Conservation (phyloP, 2,888 invertebrate species). For the Xylota sylvarum region DNA sequence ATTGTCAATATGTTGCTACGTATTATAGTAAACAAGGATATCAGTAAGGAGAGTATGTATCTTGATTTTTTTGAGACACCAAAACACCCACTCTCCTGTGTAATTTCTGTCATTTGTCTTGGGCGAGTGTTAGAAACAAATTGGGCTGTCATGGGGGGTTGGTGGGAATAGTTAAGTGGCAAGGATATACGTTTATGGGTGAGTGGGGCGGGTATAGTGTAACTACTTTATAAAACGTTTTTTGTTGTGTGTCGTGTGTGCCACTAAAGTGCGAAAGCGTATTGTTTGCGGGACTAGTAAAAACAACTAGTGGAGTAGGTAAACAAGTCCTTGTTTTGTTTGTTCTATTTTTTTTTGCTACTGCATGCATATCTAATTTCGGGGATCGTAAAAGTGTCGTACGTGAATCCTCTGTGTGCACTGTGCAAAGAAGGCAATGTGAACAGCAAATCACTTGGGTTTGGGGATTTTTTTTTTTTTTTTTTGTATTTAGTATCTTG, state of each 20-base stretch:
- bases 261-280: slow-evolving; percentile 40
- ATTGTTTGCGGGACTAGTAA: slow-evolving; percentile 39
- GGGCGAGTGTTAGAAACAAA: slow-evolving; percentile 9
- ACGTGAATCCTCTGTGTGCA: slow-evolving; percentile 41
- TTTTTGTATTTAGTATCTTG: no score
- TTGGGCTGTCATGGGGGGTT: background rate
- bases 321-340: slow-evolving; percentile 54
- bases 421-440: slow-evolving; percentile 18
- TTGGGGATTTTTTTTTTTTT: background rate
- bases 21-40: slow-evolving; percentile 40
- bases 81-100: background rate
- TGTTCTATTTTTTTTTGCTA: background rate
- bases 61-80: slow-evolving; percentile 33
- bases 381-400: slow-evolving; percentile 56
- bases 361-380: slow-evolving; percentile 25
- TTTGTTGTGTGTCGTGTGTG: background rate
- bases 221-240: slow-evolving; percentile 43
- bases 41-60: slow-evolving; percentile 19
- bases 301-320: slow-evolving; percentile 42
- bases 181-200: slow-evolving; percentile 16
- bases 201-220: background rate
- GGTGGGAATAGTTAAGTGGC: slow-evolving; percentile 8
- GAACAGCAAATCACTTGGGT: slow-evolving; percentile 41
- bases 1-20: slow-evolving; percentile 46
- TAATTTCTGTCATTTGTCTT: slow-evolving; percentile 30